Evolutionary conservation across 2,888 invertebrate species (phyloP), one percentile per base, ranked within the genome.

Genomic region (Melikaiella ostensackeni): DNA sequence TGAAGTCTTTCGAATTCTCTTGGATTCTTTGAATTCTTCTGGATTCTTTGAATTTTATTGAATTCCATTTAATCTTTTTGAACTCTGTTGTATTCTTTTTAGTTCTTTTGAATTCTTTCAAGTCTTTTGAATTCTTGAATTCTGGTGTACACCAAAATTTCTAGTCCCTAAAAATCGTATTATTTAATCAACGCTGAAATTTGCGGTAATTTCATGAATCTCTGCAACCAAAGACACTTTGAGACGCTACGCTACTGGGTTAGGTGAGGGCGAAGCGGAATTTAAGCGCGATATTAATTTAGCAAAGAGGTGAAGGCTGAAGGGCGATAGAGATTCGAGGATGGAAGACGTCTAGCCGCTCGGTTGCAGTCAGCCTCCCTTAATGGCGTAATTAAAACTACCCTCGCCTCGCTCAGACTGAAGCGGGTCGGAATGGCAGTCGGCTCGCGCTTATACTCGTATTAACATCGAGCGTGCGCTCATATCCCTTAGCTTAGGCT

Each of bases 361-460:
- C 76, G 77, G 78, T 78, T 77, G 79, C 79, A 77, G 76, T 70
- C 70, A 90, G 88, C 87, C 87, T 87, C 88, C 89, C 87, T 88
- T 90, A 91, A 91, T 91, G 90, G 89, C 91, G 91, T 91, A 91
- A 91, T 91, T 91, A 91, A 90, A 91, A 89, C 89, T 86, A 91
- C 91, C 90, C 90, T 89, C 38, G 38, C 30, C 42, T 42, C 85
- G 77, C 75, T 79, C 77, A 75, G 57, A 30, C 50, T 70, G 70
- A 70, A 70, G n/a, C 70, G 33, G 50, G 13, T 70, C 13, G 50
- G 33, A 70, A 70, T 50, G 30, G 70, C 70, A 66, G 66, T 66
- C 66, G 42, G 16, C 66, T 66, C 66, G 66, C 42, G 66, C 66
- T 66, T 33, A 55, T 55, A 50, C 46, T 70, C 30, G 70, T 55